A percentile compares a stretch with the other conserved stretches of the same genome.
phyloP scores from a whole-genome alignment of 2,888 invertebrate genomes.

The Parasteatoda lunata region DNA sequence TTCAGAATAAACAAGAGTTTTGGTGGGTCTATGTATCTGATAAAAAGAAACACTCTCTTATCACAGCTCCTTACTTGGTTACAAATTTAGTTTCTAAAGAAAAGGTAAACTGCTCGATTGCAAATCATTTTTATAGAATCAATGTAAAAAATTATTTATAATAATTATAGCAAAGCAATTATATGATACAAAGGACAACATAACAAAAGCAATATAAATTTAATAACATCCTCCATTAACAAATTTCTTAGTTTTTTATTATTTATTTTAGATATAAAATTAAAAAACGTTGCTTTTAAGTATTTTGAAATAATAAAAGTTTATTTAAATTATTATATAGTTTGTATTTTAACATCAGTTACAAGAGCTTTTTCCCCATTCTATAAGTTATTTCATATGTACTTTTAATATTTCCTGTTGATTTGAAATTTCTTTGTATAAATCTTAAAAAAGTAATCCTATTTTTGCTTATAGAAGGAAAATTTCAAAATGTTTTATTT shows the following conservation, averaged over 20 bases:
- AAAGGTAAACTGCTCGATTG: slow-evolving; percentile 79
- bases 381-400: too few relatives aligned
- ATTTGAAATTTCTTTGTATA: too few relatives aligned
- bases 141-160: not conserved
- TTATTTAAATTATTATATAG: too few relatives aligned
- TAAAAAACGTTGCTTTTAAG: too few relatives aligned
- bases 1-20: slow-evolving; percentile 92
- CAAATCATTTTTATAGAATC: not conserved
- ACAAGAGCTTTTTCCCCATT: too few relatives aligned
- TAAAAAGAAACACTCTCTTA: slow-evolving; percentile 90
- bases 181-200: not conserved
- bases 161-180: not conserved
- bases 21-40: slow-evolving; percentile 99
- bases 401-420: too few relatives aligned
- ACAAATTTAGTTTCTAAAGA: slow-evolving; percentile 92
- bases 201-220: too few relatives aligned
- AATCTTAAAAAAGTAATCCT: too few relatives aligned
- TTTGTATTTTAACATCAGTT: too few relatives aligned
- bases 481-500: too few relatives aligned
- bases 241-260: not conserved
- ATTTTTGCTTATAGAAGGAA: too few relatives aligned
- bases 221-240: not conserved
- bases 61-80: slow-evolving; percentile 94
- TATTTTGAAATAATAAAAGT: too few relatives aligned
- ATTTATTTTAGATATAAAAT: not conserved